Percentiles rank a stretch among this genome's conserved stretches.
These are phyloP conservation scores for Clarias magur DNA, from an alignment of 2,113 vertebrate species.

Conservation along the genomic window DNA sequence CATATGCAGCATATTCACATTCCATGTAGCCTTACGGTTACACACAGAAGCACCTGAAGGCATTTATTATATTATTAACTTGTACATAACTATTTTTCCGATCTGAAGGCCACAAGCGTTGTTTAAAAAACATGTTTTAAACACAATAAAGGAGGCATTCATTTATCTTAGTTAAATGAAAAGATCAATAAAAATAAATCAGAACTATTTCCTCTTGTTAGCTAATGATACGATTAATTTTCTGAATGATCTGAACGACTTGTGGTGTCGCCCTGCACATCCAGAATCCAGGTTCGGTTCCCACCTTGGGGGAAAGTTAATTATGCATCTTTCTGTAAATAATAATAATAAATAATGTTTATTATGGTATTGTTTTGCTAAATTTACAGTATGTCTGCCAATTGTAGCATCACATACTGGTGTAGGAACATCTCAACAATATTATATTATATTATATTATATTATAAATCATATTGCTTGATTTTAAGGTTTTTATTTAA, in stretches of 20 bases:
- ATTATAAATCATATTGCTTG: no score
- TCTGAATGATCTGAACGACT: not conserved
- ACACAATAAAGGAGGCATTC: not conserved
- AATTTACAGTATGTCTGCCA: not conserved
- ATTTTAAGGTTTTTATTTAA: no score
- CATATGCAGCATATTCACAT: not conserved
- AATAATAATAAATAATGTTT: not conserved
- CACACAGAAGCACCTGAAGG: not conserved
- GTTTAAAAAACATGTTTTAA: not conserved
- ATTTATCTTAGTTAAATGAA: not conserved
- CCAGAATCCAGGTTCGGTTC: no score
- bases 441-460: no score
- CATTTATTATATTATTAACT: not conserved
- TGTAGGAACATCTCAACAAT: not conserved
- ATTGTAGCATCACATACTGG: not conserved
- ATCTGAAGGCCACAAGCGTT: not conserved
- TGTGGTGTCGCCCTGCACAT: no score
- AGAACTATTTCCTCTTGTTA: not conserved
- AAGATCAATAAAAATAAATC: not conserved
- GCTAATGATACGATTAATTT: no score
- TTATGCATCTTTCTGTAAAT: not conserved
- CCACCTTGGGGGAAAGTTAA: not conserved
- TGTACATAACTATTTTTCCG: not conserved
- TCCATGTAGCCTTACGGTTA: not conserved
- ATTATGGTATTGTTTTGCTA: not conserved